These are phyloP conservation scores for Hormiphora californensis DNA, from an alignment of 37 sponge, comb jelly and placozoan species.

Conservation along the genomic window DNA sequence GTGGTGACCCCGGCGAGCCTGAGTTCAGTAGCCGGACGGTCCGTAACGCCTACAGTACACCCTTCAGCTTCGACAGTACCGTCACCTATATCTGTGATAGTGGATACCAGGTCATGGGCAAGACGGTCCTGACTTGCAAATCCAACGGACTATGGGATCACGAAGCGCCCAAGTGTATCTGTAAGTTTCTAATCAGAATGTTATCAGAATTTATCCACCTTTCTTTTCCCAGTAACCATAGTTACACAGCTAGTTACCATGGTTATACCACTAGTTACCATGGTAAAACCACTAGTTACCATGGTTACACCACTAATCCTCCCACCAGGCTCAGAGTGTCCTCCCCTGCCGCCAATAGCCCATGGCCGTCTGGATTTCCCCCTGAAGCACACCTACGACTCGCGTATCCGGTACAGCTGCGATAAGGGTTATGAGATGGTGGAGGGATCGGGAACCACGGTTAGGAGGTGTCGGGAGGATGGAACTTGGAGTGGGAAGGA, in stretches of 20 bases:
- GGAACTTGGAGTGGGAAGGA: slow-evolving; percentile 4
- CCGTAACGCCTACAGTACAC: too few relatives aligned
- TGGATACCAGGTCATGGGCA: slow-evolving; percentile 24
- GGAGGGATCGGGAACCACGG: not conserved
- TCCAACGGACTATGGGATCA: slow-evolving; percentile 20
- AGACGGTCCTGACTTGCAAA: not conserved
- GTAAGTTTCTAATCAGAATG: slow-evolving; percentile 4
- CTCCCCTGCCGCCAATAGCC: too few relatives aligned
- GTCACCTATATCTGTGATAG: not conserved
- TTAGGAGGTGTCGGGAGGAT: not conserved
- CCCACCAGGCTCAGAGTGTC: too few relatives aligned
- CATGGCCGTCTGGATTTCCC: too few relatives aligned
- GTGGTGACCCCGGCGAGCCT: slow-evolving; percentile 28
- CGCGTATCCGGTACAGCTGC: not conserved
- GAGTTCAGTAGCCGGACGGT: not conserved
- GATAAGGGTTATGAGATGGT: slow-evolving; percentile 24
- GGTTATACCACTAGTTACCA: too few relatives aligned
- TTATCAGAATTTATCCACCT: too few relatives aligned
- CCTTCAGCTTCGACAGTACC: not conserved
- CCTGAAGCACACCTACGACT: slow-evolving; percentile 11
- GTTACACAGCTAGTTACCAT: too few relatives aligned
- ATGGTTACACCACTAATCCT: too few relatives aligned
- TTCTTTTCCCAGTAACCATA: too few relatives aligned
- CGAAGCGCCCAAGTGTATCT: slow-evolving; percentile 10
- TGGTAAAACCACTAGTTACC: too few relatives aligned